Percentiles rank a stretch among this genome's conserved stretches.
phyloP scores from a whole-genome alignment of 2,797 vertebrate species.

The Anisognathus igniventris region DNA sequence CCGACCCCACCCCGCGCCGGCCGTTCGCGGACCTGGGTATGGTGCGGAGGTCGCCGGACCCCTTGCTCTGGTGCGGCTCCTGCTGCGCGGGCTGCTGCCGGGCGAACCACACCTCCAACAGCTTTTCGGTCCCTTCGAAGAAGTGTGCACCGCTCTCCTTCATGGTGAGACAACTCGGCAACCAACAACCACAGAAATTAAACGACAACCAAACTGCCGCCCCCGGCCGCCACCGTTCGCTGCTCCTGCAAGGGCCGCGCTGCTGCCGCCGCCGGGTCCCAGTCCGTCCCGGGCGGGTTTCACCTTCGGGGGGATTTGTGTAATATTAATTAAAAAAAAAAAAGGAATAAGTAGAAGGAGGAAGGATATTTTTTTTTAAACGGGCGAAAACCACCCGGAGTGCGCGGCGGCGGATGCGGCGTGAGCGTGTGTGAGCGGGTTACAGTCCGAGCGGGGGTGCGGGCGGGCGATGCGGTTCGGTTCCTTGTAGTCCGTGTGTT shows the following conservation, averaged over 20 bases:
- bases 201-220: slow-evolving; percentile 72
- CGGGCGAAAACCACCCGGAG: slow-evolving; percentile 33
- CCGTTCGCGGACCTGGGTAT: slow-evolving; percentile 87
- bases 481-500: slow-evolving; percentile 92
- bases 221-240: slow-evolving; percentile 56
- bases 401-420: slow-evolving; percentile 42
- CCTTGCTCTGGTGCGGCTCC: slow-evolving; percentile 82
- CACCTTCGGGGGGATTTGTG: slow-evolving; percentile 25
- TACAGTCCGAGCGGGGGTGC: slow-evolving; percentile 55
- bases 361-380: neutral
- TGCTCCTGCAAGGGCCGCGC: slow-evolving; percentile 58
- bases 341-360: neutral
- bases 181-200: slow-evolving; percentile 87
- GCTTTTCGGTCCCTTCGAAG: slow-evolving; percentile 98
- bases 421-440: slow-evolving; percentile 42
- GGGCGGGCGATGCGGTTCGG: slow-evolving; percentile 81
- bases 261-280: slow-evolving; percentile 36
- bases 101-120: slow-evolving; percentile 98
- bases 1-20: neutral
- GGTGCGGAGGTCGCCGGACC: slow-evolving; percentile 93
- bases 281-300: slow-evolving; percentile 46
- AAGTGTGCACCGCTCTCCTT: slow-evolving; percentile 98
- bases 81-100: slow-evolving; percentile 82
- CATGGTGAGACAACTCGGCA: slow-evolving; percentile 89
- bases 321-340: slow-evolving; percentile 34